Evolutionary conservation across 2,888 invertebrate species (phyloP), one percentile per base, ranked within the genome.

Genomic region (Cryptocephalus primarius): DNA sequence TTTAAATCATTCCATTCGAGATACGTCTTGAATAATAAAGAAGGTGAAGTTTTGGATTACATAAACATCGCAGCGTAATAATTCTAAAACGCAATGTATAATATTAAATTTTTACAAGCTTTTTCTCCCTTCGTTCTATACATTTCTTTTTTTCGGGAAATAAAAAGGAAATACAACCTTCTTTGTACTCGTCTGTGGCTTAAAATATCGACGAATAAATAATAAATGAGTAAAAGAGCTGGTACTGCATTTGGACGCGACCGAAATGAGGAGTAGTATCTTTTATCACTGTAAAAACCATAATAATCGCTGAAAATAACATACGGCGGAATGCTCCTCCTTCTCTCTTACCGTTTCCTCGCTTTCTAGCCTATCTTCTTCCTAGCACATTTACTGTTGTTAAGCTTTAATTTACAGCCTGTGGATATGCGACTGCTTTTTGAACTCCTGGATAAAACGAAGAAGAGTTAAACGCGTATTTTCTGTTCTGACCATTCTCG

Each of bases 221-320:
- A 52, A 52, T 51, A 47, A 49, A 49, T 49, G 49, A 44, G 42
- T 34, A 44, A 45, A 44, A 40, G 45, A 44, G 45, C 43, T 33
- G 46, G 45, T 42, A 42, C 43, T 49, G 47, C 43, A 50, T 51
- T 46, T 42, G 45, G 49, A 46, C 49, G 51, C 40, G 44, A 43
- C 45, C 46, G 42, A 53, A 57, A 54, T 55, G 51, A 49, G 47
- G 48, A 47, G 47, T 50, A 53, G 54, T 49, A 52, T 53, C 55
- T 53, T 57, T 57, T 54, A 55, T 55, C 55, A 53, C 52, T 45
- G 54, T 51, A 56, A 58, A 58, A 57, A 56, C 55, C 58, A 53
- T 54, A 58, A 58, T 58, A 57, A 57, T 58, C 57, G 56, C 54
- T 47, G 51, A 43, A 55, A 57, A 57, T 58, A 57, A 57, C 53